A percentile compares a stretch with the other conserved stretches of the same genome.
Evolutionary conservation across 1,140 invertebrate species (phyloP).

Genomic region (Tyrophagus putrescentiae): DNA sequence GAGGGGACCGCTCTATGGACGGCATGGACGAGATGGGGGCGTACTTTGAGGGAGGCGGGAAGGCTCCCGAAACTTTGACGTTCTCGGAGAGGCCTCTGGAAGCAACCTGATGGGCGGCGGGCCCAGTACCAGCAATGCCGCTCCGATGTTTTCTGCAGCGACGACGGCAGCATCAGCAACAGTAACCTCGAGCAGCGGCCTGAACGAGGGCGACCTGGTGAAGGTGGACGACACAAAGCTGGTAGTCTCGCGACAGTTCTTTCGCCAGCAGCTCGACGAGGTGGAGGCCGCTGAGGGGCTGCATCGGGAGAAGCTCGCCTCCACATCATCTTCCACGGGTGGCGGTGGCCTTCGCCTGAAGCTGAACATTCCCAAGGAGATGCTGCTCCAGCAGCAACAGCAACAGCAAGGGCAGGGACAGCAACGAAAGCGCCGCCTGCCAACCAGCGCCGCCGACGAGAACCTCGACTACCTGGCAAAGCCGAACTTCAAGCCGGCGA

Average conservation of each 20-base stretch:
- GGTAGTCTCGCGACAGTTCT: slow-evolving; percentile 29
- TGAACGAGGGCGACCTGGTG: slow-evolving; percentile 57
- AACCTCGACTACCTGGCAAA: slow-evolving; percentile 86
- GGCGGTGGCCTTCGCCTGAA: slow-evolving; percentile 37
- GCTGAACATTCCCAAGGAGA: slow-evolving; percentile 67
- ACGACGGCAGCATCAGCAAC: too few species aligned
- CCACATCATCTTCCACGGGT: too few species aligned
- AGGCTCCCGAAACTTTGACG: slow-evolving; percentile 56
- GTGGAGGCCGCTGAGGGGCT: too few species aligned
- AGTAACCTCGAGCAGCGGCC: too few species aligned
- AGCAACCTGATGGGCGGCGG: too few species aligned
- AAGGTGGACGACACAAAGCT: slow-evolving; percentile 63
- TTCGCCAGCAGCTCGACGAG: slow-evolving; percentile 62
- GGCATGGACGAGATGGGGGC: slow-evolving; percentile 59
- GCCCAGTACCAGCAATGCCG: too few species aligned
- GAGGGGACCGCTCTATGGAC: slow-evolving; percentile 48
- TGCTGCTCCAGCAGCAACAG: slow-evolving; percentile 45
- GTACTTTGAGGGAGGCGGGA: slow-evolving; percentile 70
- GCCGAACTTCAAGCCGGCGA: slow-evolving; percentile 60
- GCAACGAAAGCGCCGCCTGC: slow-evolving; percentile 46
- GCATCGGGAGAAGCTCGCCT: too few species aligned
- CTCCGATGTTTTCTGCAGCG: too few species aligned
- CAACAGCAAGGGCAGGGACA: too few species aligned
- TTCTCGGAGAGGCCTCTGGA: too few species aligned
- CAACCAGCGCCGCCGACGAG: slow-evolving; percentile 37